Conservation (phyloP, 2,888 invertebrate genomes). For the Caenorhabditis zanzibari region DNA sequence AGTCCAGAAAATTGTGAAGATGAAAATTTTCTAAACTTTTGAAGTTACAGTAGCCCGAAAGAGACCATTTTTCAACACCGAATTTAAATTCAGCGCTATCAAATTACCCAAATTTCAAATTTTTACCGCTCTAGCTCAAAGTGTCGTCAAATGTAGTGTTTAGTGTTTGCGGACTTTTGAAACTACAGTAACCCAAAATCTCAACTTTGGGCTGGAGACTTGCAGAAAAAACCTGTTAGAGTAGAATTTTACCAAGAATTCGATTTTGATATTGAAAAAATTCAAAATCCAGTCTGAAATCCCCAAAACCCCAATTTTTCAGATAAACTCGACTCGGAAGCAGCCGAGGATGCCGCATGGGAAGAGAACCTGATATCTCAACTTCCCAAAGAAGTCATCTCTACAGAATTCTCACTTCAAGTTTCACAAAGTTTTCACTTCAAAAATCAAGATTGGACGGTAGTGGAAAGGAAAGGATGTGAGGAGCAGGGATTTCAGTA, state of each 20-base stretch:
- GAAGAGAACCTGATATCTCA: background rate
- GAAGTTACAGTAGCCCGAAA: too few relatives aligned
- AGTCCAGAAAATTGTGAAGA: too few relatives aligned
- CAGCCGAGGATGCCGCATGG: slow-evolving; percentile 5
- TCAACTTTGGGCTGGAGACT: background rate
- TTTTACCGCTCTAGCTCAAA: background rate
- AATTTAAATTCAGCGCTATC: too few relatives aligned
- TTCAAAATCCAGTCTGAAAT: background rate
- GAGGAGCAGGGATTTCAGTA: slow-evolving; percentile 46
- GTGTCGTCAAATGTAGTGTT: background rate
- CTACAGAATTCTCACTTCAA: background rate
- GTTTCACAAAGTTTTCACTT: background rate
- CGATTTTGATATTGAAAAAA: background rate
- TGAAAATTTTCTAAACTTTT: too few relatives aligned
- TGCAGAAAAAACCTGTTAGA: background rate
- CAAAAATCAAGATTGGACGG: slow-evolving; percentile 34
- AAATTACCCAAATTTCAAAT: background rate
- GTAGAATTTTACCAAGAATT: background rate
- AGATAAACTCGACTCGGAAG: background rate
- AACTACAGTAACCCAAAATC: background rate
- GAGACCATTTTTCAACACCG: too few relatives aligned
- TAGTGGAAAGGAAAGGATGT: slow-evolving; percentile 48
- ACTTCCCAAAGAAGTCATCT: background rate
- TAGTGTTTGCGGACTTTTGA: background rate
- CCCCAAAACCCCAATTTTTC: background rate